Conservation (phyloP, 1,140 invertebrate genomes). For the Piezodorus guildinii region DNA sequence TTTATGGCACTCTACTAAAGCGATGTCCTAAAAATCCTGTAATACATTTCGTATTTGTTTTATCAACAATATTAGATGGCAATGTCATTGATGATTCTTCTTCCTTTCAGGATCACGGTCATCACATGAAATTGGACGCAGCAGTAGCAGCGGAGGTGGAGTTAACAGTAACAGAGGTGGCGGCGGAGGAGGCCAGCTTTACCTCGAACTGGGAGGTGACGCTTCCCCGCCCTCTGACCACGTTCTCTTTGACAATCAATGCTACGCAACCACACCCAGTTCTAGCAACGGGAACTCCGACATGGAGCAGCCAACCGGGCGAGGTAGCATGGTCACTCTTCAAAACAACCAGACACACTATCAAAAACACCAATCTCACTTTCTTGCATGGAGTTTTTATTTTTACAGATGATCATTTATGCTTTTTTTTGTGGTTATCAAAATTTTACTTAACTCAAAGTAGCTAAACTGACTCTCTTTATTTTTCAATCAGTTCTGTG, state of each 20-base stretch:
- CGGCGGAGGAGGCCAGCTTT: conserved; percentile 37
- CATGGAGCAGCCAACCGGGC: conserved; percentile 52
- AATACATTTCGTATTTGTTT: too few species aligned
- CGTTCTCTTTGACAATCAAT: conserved; percentile 85
- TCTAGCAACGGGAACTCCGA: conserved; percentile 83
- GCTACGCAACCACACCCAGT: conserved; percentile 83
- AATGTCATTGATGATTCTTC: neutral
- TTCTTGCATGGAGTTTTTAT: too few species aligned
- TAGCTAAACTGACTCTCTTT: too few species aligned
- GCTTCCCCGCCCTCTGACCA: conserved; percentile 81
- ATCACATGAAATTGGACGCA: conserved; percentile 46
- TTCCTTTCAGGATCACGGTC: conserved; percentile 36
- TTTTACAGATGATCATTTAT: too few species aligned
- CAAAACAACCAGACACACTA: neutral
- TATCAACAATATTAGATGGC: too few species aligned
- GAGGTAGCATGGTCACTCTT: conserved; percentile 6
- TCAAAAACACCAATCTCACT: neutral
- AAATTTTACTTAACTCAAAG: too few species aligned
- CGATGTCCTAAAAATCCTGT: too few species aligned
- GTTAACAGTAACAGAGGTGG: conserved; percentile 31
- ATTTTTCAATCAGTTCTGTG: too few species aligned
- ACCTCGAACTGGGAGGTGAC: conserved; percentile 64
- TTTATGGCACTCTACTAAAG: too few species aligned
- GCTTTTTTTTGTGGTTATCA: too few species aligned
- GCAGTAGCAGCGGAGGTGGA: conserved; percentile 29